Evolutionary conservation across 1,140 invertebrate species (phyloP), one percentile per base, ranked within the genome.

Genomic region (Propsilocerus akamusi): DNA sequence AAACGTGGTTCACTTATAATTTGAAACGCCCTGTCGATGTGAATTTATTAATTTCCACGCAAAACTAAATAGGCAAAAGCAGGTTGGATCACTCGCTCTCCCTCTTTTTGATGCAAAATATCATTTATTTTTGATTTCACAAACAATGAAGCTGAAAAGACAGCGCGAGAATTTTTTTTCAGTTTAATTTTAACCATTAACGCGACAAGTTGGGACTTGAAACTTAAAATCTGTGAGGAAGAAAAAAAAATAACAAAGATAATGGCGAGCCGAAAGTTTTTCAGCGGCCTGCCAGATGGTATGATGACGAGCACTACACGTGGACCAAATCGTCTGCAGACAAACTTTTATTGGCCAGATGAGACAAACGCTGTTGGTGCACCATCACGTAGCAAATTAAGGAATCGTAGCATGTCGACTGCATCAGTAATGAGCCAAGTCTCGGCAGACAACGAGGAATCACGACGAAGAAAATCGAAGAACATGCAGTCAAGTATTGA

Each of bases 241-340:
- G 34, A 30, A 8, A 12, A 48, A 14, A 3, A 2, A 48, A 8
- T 20, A 23, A 2, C 14, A 22, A 48, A 23, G 5, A 51, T 4
- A 47, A 52, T 52, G 51, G 26, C 48, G 20, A 52, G 49, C 23
- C 32, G 51, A 26, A 52, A 52, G 25, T 52, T 52, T 46, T 52
- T 26, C 25, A 46, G 47, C 24, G 51, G 51, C 12, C 34, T 52
- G 14, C 26, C 51, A 7, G n/a, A n/a, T 4, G 17, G 20, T 6
- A 49, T 49, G 51, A 49, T 52, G 32, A 14, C 7, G 5, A 11
- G 17, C 11, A 5, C 10, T 17, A 17, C 10, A 3, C n/a, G n/a
- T n/a, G 47, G 30, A 12, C 20, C 30, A 5, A 49, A 52, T 49
- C 32, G 51, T 26, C 32, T 26, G 10, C 12, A 49, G 26, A 41